Conservation (phyloP, 2,888 invertebrate genomes). For the Schizaphis graminum region DNA sequence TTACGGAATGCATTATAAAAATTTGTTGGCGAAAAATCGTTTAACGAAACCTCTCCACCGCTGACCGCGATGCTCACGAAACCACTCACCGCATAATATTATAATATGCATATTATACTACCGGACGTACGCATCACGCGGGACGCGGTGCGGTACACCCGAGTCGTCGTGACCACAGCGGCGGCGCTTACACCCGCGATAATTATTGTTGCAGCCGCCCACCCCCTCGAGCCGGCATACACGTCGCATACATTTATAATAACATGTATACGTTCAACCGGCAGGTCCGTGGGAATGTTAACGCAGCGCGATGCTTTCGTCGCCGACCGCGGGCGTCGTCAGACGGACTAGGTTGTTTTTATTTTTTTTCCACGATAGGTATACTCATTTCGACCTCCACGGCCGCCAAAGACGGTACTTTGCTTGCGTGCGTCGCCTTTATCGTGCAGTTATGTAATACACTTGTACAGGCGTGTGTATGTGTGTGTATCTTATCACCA, state of each 20-base stretch:
- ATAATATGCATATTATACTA: background rate
- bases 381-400: background rate
- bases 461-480: background rate
- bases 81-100: background rate
- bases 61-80: background rate
- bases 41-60: background rate
- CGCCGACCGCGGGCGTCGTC: constrained; percentile 41
- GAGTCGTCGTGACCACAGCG: constrained; percentile 31
- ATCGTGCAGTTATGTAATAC: background rate
- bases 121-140: constrained; percentile 1
- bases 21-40: background rate
- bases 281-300: constrained; percentile 39
- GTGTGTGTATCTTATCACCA: background rate
- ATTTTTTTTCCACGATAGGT: background rate
- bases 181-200: constrained; percentile 37
- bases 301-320: background rate
- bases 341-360: background rate
- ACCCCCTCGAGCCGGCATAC: constrained; percentile 26
- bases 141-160: background rate
- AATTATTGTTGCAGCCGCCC: constrained; percentile 32
- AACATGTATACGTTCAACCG: background rate
- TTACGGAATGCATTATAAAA: background rate
- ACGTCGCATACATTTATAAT: background rate
- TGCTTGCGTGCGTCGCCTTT: constrained; percentile 13
- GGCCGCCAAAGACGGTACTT: background rate